Evolutionary conservation across 1,140 invertebrate genomes (phyloP), one percentile per base, ranked within the genome.

Genomic region (Eupristina koningsbergeri): DNA sequence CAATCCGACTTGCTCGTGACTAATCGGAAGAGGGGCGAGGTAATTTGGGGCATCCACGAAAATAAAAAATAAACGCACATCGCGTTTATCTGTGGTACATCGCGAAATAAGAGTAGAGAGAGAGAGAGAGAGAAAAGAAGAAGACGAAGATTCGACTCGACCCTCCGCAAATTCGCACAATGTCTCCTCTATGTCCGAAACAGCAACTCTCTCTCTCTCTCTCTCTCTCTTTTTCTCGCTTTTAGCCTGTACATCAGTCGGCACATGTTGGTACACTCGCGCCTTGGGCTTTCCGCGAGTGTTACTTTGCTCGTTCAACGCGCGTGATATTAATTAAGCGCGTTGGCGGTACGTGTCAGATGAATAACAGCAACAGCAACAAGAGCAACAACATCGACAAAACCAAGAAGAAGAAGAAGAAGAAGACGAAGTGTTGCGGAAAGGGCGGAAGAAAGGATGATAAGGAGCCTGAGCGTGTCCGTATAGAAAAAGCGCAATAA

Each of bases 261-360:
- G 67, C 63, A 69, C 39, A 75, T 41, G 41, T 41, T 50, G 64
- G 45, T 50, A 31, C 61, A 22, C 41, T 1, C 31, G 31, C 13
- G 61, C 41, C 15, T 17, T n/a, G 11, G 22, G 45, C 15, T 22
- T 39, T 36, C 26, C 78, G 80, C 69, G 47, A 26, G 53, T 80
- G 45, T 73, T n/a, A n/a, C n/a, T n/a, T 36, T 2, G 71, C 29
- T 22, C 53, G 71, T 34, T 47, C 58, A 50, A 5, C 36, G 78
- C 91, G 90, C 88, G 90, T 90, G 90, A 89, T 91, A 91, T 92
- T 92, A 92, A 92, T 92, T 92, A 92, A 89, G 87, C 88, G 86
- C 84, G 80, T 85, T 85, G 85, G 81, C 63, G 76, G 31, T 29
- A 64, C 22, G 63, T n/a, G 31, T 39, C 39, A 26, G 80, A 50